Evolutionary conservation across 2,888 invertebrate species (phyloP).

Genomic region (Phorcus lineatus): DNA sequence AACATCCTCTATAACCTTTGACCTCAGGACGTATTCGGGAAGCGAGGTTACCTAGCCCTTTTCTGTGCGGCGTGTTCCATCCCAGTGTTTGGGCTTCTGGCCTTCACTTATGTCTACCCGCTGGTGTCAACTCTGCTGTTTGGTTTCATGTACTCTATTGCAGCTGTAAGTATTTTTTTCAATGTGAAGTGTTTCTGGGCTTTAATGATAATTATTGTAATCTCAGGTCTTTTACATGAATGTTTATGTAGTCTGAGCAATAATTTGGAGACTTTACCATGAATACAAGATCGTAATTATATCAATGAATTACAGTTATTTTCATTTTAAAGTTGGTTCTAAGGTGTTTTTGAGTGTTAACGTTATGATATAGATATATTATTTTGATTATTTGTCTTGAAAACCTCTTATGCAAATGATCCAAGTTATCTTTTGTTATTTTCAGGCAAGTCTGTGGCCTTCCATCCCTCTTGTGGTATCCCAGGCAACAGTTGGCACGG

Average conservation of each 20-base stretch:
- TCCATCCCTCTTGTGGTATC: conserved; percentile 75
- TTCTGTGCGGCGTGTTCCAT: conserved; percentile 72
- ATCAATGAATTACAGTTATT: not conserved
- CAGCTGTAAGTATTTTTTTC: conserved; percentile 73
- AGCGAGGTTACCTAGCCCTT: conserved; percentile 72
- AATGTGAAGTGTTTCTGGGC: too few relatives aligned
- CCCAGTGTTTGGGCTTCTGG: conserved; percentile 75
- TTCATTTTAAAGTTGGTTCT: too few relatives aligned
- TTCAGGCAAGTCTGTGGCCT: conserved; percentile 75
- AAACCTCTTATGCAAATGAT: too few relatives aligned
- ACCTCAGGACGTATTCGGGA: conserved; percentile 74
- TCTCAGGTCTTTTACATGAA: too few relatives aligned
- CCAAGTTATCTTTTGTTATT: not conserved
- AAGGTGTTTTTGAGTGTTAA: too few relatives aligned
- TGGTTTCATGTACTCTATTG: conserved; percentile 75
- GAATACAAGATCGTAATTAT: not conserved
- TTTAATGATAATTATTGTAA: too few relatives aligned
- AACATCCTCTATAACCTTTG: not conserved
- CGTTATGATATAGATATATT: too few relatives aligned
- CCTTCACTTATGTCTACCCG: conserved; percentile 73
- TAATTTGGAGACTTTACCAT: not conserved
- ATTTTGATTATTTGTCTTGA: too few relatives aligned
- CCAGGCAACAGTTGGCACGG: conserved; percentile 75
- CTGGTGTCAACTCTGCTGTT: conserved; percentile 74
- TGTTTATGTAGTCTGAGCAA: not conserved